Evolutionary conservation across 2,888 invertebrate species (phyloP), one percentile per base, ranked within the genome.

Genomic region (Agriopis aurantiaria): DNA sequence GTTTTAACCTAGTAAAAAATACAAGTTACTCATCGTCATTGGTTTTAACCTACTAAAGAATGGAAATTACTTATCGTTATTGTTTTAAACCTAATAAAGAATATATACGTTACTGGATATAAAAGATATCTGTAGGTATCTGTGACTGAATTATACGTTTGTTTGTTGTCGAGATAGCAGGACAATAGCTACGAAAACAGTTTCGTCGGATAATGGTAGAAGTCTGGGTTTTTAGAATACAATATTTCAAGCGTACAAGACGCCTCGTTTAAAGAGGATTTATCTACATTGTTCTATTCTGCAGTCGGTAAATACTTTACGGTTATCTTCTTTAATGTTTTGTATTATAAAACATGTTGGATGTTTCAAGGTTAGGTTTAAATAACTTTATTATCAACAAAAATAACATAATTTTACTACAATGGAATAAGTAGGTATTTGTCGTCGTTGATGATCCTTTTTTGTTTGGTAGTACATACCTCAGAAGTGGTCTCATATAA

Each of bases 101-200:
- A 33, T 33, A 6, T 33, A 6, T 33, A 52, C 33, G 52, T 10
- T 43, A 43, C 56, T 57, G 56, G 9, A 17, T 10, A 10, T 55
- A 9, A 55, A 40, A 57, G 4, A 11, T 17, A 43, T 43, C 4
- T 43, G 43, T 11, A 43, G 9, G 3, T 33, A 41, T 66, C 53
- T 59, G 46, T 11, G 55, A 59, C 55, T 71, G 66, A 71, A 67
- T 70, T 66, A 66, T 59, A 53, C 51, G 43, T 66, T 65, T 53
- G 57, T 46, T 70, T 43, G 58, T 63, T 51, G 55, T 64, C 43
- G 17, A 52, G 65, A 69, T 69, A 69, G 12, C 61, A 62, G 66
- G 53, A 75, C 75, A 71, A 68, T 69, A 43, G 57, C 61, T 60
- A 53, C 64, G 53, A 64, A 63, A 70, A 59, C 70, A 67, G 63